Conservation (phyloP, 2,888 invertebrate genomes). For the Aradus depressus region DNA sequence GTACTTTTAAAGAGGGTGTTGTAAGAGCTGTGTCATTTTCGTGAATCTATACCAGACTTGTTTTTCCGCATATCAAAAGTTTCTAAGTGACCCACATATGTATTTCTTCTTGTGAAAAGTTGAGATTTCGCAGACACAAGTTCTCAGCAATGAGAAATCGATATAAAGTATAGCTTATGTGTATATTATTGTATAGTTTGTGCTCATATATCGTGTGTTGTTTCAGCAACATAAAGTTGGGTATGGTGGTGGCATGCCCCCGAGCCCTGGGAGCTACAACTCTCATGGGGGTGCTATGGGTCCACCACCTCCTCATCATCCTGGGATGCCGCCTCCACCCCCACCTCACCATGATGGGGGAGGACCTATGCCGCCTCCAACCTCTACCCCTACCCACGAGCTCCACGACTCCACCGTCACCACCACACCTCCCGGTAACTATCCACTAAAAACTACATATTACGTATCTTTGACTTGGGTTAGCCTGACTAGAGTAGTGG, state of each 20-base stretch:
- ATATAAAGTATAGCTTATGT: too few relatives aligned
- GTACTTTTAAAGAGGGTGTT: too few relatives aligned
- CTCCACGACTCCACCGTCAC: slow-evolving; percentile 47
- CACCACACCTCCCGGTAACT: slow-evolving; percentile 46
- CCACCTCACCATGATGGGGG: slow-evolving; percentile 39
- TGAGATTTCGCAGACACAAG: too few relatives aligned
- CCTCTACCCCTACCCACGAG: slow-evolving; percentile 35
- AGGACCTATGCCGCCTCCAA: slow-evolving; percentile 47
- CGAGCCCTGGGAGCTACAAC: slow-evolving; percentile 41
- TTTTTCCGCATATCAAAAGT: too few relatives aligned
- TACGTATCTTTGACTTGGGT: too few relatives aligned
- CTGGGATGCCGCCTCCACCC: slow-evolving; percentile 42
- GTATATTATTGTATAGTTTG: neutral
- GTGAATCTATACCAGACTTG: too few relatives aligned
- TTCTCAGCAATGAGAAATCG: too few relatives aligned
- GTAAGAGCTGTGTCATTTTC: too few relatives aligned
- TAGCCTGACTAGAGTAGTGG: too few relatives aligned
- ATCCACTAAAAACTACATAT: neutral
- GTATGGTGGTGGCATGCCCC: slow-evolving; percentile 43
- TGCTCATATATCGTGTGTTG: slow-evolving; percentile 4
- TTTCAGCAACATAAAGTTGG: slow-evolving; percentile 54
- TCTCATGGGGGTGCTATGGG: slow-evolving; percentile 39
- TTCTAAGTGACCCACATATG: too few relatives aligned
- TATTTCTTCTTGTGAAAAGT: too few relatives aligned
- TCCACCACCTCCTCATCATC: slow-evolving; percentile 44